phyloP scores from a whole-genome alignment of 1,140 invertebrate species.

The Pogonomyrmex californicus region DNA sequence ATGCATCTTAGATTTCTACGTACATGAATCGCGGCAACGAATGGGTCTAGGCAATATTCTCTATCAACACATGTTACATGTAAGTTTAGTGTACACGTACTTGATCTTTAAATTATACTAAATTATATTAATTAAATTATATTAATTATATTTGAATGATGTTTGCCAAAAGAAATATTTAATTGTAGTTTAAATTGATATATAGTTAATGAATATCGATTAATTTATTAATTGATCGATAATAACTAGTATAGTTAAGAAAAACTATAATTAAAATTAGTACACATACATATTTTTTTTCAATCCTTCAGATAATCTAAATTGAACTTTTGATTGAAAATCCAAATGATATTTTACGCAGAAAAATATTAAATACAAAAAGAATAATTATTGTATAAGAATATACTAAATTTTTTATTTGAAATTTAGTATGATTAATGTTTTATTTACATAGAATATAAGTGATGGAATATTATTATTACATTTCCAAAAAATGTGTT shows the following conservation, averaged over 20 bases:
- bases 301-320: background rate
- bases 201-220: background rate
- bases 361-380: background rate
- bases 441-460: conserved; percentile 15
- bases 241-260: no score
- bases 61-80: conserved; percentile 93
- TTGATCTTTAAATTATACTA: background rate
- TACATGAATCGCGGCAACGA: conserved; percentile 93
- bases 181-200: background rate
- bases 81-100: conserved; percentile 78
- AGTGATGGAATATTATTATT: background rate
- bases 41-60: conserved; percentile 92
- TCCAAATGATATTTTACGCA: conserved; percentile 6
- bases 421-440: background rate
- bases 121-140: background rate
- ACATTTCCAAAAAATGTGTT: conserved; percentile 17
- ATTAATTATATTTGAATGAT: background rate
- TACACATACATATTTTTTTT: background rate
- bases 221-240: no score
- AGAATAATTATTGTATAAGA: background rate
- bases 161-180: background rate
- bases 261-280: no score
- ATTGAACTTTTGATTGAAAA: background rate
- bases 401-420: background rate
- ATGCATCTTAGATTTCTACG: conserved; percentile 96